A percentile compares a stretch with the other conserved stretches of the same genome.
Conservation (phyloP, 2,797 vertebrate species). For the Pelochelys cantorii region DNA sequence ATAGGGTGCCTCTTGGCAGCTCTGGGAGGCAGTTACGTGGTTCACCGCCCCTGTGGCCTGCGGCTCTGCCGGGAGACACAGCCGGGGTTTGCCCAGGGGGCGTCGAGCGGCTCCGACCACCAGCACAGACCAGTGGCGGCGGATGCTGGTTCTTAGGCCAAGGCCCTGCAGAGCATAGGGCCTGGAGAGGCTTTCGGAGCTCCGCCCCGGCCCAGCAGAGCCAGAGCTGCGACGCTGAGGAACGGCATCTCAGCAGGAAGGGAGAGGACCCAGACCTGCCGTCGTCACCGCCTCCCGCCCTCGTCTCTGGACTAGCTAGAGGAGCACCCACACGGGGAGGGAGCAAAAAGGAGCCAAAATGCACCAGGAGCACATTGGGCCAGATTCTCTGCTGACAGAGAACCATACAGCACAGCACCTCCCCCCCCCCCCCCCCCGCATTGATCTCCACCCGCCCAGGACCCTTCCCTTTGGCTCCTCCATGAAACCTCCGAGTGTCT, state of each 20-base stretch:
- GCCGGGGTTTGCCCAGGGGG: neutral
- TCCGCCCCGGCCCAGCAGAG: neutral
- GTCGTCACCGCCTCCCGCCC: neutral
- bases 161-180: neutral
- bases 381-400: neutral
- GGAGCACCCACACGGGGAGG: neutral
- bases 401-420: neutral
- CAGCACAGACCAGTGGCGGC: neutral
- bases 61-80: neutral
- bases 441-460: neutral
- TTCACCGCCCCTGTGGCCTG: fast-evolving
- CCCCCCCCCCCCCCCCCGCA: too few relatives aligned
- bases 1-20: neutral
- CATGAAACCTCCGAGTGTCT: neutral
- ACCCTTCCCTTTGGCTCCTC: neutral
- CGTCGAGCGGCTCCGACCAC: neutral
- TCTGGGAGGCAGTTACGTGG: neutral
- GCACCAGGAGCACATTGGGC: neutral
- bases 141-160: neutral
- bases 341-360: neutral
- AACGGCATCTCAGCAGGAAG: neutral
- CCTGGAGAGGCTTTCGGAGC: neutral
- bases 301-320: neutral
- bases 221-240: neutral
- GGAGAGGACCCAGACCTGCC: neutral